Conservation (phyloP, 2,113 vertebrate species). For the Laticauda colubrina region DNA sequence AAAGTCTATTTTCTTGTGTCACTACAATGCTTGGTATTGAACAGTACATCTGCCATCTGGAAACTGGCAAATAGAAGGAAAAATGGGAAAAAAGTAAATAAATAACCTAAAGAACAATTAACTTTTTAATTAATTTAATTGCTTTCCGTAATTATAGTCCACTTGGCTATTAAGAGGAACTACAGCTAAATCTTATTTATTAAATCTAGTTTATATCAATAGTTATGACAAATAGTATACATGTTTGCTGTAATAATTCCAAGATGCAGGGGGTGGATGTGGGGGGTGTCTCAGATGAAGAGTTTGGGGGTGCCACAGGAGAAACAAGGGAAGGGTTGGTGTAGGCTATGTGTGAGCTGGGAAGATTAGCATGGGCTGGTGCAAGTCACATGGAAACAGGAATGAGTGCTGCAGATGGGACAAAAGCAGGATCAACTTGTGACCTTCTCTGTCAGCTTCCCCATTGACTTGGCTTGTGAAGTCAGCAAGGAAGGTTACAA, state of each 20-base stretch:
- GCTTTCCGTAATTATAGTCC: neutral
- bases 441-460: neutral
- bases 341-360: neutral
- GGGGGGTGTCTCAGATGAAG: neutral
- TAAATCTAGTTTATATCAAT: neutral
- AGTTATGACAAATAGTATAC: neutral
- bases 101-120: neutral
- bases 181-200: neutral
- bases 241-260: neutral
- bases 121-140: neutral
- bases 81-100: neutral
- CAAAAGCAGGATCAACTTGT: neutral
- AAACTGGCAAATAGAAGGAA: neutral
- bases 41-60: neutral
- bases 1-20: neutral
- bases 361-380: neutral
- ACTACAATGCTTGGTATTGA: slow-evolving; percentile 14
- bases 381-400: neutral
- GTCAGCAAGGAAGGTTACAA: neutral
- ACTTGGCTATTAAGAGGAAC: neutral
- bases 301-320: neutral
- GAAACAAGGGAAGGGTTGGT: neutral
- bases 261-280: neutral
- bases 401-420: neutral
- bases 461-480: neutral